phyloP scores from a whole-genome alignment of 1,140 invertebrate genomes.

The Atta colombica region DNA sequence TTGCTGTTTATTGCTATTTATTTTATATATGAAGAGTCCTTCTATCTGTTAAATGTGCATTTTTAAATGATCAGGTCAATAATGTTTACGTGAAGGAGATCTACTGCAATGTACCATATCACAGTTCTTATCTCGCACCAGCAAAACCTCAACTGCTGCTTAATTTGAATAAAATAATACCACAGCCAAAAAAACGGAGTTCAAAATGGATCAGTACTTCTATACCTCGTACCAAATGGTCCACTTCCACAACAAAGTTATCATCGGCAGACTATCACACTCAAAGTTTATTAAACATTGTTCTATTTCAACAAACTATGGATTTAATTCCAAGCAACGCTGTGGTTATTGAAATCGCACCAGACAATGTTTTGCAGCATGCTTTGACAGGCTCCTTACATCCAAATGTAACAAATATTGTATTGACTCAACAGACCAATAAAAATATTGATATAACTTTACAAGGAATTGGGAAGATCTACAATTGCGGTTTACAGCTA shows the following conservation, averaged over 20 bases:
- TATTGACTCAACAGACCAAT: too few species aligned
- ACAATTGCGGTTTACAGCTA: too few species aligned
- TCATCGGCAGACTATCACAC: conserved; percentile 97
- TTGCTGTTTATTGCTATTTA: too few species aligned
- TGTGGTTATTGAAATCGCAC: conserved; percentile 93
- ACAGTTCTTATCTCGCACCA: conserved; percentile 89
- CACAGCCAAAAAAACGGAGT: conserved; percentile 90
- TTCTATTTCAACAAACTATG: conserved; percentile 94
- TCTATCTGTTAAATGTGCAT: background rate
- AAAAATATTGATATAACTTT: too few species aligned
- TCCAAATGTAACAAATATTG: too few species aligned
- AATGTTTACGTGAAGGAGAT: conserved; percentile 93
- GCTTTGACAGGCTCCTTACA: conserved; percentile 88
- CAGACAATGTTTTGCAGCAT: conserved; percentile 91
- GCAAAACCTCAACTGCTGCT: conserved; percentile 90
- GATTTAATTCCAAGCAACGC: conserved; percentile 92
- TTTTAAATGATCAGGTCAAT: conserved; percentile 87
- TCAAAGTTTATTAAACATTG: conserved; percentile 94
- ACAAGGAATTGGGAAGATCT: too few species aligned
- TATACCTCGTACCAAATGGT: conserved; percentile 92
- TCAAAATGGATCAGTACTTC: conserved; percentile 95
- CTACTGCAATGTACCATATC: conserved; percentile 92
- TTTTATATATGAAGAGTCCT: too few species aligned
- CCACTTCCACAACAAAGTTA: conserved; percentile 88
- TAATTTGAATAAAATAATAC: conserved; percentile 91